Evolutionary conservation across 2,888 invertebrate genomes (phyloP).

Genomic region (Eustalomyia histrio): DNA sequence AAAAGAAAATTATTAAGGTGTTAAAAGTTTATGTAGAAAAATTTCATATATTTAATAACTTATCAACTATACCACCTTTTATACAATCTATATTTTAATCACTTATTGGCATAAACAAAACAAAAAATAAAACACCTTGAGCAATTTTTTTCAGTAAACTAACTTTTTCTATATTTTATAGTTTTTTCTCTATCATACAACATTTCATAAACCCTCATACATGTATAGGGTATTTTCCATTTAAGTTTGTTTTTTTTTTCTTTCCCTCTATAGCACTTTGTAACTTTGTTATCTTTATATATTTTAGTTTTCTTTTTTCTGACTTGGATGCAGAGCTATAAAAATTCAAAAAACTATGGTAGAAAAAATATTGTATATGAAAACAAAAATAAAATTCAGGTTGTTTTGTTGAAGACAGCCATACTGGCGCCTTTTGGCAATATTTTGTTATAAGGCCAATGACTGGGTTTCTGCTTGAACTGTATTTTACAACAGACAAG

Average conservation of each 20-base stretch:
- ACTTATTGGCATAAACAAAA: conserved; percentile 41
- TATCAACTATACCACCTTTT: neutral
- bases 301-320: conserved; percentile 17
- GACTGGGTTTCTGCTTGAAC: conserved; percentile 52
- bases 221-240: neutral
- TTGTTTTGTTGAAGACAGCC: conserved; percentile 60
- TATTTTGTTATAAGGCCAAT: conserved; percentile 59
- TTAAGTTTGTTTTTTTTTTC: neutral
- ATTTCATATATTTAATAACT: neutral
- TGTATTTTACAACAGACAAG: conserved; percentile 7
- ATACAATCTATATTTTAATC: neutral
- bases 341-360: conserved; percentile 1
- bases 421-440: conserved; percentile 61
- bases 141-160: conserved; percentile 46
- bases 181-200: neutral
- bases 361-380: conserved; percentile 18
- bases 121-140: conserved; percentile 28
- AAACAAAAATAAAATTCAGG: conserved; percentile 53
- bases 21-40: too few relatives aligned
- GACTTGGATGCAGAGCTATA: conserved; percentile 48
- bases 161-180: conserved; percentile 6
- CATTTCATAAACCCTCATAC: neutral
- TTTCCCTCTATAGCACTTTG: conserved; percentile 36
- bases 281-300: conserved; percentile 56
- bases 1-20: too few relatives aligned